These are phyloP conservation scores for Intellagama lesueurii DNA, from an alignment of 2,797 vertebrate genomes.

Conservation along the genomic window DNA sequence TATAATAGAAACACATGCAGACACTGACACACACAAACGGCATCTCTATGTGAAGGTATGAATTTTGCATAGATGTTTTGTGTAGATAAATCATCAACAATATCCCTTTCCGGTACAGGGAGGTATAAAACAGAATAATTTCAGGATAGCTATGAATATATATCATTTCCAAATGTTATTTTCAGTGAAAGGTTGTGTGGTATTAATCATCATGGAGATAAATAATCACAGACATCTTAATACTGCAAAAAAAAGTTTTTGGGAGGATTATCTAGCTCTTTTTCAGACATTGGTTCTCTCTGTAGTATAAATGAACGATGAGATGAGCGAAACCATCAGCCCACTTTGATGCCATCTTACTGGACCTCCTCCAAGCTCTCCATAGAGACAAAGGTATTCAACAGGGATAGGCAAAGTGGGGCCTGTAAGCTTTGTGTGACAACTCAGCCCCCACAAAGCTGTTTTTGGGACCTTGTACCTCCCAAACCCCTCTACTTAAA, in stretches of 20 bases:
- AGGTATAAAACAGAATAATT: background rate
- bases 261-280: background rate
- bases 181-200: background rate
- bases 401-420: no score
- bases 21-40: conserved; percentile 4
- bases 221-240: background rate
- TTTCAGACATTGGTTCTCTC: background rate
- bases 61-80: conserved; percentile 55
- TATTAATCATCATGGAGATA: background rate
- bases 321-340: no score
- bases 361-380: no score
- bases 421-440: no score
- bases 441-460: no score
- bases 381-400: no score
- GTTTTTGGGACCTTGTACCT: no score
- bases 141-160: background rate
- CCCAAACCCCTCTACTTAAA: no score
- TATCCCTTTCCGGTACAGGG: background rate
- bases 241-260: background rate
- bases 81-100: conserved; percentile 38
- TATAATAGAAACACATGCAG: conserved; percentile 41
- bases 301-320: background rate
- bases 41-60: conserved; percentile 45
- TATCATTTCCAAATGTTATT: background rate
- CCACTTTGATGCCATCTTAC: no score